A percentile compares a stretch with the other conserved stretches of the same genome.
Evolutionary conservation across 37 sponge, comb jelly and placozoan genomes (phyloP).

Genomic region (Halisarca cf. caerulea): DNA sequence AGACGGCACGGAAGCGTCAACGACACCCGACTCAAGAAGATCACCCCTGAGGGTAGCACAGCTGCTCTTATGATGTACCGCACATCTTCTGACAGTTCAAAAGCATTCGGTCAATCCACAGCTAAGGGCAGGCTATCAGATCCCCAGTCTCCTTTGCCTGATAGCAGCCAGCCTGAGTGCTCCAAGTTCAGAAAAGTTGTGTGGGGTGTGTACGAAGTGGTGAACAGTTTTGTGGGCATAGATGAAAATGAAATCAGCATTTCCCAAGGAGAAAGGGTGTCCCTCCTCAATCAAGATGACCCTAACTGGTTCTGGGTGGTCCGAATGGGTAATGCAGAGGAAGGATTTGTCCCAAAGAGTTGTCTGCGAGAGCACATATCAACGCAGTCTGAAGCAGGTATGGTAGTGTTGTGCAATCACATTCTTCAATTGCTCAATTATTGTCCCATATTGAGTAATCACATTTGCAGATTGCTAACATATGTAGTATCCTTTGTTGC

Average conservation of each 20-base stretch:
- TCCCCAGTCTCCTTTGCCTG: neutral
- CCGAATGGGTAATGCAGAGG: slow-evolving; percentile 43
- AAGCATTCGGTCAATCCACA: neutral
- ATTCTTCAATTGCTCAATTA: no score
- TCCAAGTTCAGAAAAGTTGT: slow-evolving; percentile 64
- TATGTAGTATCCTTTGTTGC: no score
- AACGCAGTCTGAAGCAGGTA: neutral
- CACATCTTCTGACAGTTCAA: slow-evolving; percentile 9
- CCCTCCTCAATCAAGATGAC: slow-evolving; percentile 78
- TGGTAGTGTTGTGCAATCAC: no score
- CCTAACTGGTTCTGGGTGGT: slow-evolving; percentile 82
- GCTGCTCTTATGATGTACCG: neutral
- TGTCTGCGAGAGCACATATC: slow-evolving; percentile 46
- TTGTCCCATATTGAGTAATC: no score
- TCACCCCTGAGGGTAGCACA: neutral
- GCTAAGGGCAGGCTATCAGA: neutral
- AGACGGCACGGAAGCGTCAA: neutral
- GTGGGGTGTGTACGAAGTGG: slow-evolving; percentile 75
- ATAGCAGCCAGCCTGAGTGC: slow-evolving; percentile 7
- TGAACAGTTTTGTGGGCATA: slow-evolving; percentile 29
- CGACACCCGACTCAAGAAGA: neutral
- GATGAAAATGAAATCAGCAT: slow-evolving; percentile 80
- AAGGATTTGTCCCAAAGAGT: slow-evolving; percentile 78
- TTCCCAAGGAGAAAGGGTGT: slow-evolving; percentile 60
- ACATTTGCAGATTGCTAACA: no score